These are phyloP conservation scores for Paralvinella palmiformis DNA, from an alignment of 1,140 invertebrate genomes.

Conservation along the genomic window DNA sequence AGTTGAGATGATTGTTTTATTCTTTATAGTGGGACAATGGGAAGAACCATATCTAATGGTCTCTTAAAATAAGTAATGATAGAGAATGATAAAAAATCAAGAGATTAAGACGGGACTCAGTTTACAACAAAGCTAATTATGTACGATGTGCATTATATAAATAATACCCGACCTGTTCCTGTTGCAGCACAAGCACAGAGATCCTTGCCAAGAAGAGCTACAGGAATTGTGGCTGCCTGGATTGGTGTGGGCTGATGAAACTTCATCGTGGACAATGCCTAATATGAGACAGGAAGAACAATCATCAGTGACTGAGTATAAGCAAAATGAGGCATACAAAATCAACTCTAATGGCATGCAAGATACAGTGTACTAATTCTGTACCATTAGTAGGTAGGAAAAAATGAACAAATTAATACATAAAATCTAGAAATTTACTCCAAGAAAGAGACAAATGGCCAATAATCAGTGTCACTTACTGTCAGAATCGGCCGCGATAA, in stretches of 20 bases:
- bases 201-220: constrained; percentile 83
- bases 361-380: background rate
- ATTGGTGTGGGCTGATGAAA: constrained; percentile 94
- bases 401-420: background rate
- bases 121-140: too few species aligned
- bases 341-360: background rate
- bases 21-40: too few species aligned
- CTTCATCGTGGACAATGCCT: constrained; percentile 78
- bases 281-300: background rate
- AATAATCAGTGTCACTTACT: constrained; percentile 48
- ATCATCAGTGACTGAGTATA: background rate
- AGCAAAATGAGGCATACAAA: background rate
- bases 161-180: constrained; percentile 70
- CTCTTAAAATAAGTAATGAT: too few species aligned
- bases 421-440: background rate
- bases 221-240: constrained; percentile 87
- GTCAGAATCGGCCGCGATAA: constrained; percentile 82
- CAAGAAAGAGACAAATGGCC: background rate
- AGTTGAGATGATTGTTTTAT: too few species aligned
- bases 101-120: too few species aligned
- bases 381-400: background rate
- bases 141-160: too few species aligned
- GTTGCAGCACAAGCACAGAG: constrained; percentile 95
- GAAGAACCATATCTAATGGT: too few species aligned
- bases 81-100: too few species aligned